Base-by-base conservation (phyloP, 2,113 vertebrate genomes). In the Noturus placidus region DNA sequence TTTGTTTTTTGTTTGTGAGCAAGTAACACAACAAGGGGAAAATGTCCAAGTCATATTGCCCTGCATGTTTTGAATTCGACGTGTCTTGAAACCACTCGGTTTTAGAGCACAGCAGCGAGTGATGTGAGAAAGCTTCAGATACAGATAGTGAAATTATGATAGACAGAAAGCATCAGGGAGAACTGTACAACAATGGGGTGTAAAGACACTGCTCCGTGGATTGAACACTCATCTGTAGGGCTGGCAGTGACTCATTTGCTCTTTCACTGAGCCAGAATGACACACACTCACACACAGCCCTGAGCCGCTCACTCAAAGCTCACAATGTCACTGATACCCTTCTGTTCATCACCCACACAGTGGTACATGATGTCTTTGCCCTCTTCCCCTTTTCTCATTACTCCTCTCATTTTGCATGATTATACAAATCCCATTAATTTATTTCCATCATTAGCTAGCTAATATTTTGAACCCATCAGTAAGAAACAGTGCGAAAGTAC, bases 261-360 rank as follows among this genome's bases (percentile, higher is more conserved):
- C 70, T 89, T 87, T 89, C 57, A 85, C 38, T 89, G 77, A 80
- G 87, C 63, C 87, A 72, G 85, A 84, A 88, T 90, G 87, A 90
- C 87, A 90, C 89, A 90, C 77, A 86, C 63, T 46, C 70, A 77
- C 87, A 76, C 81, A 83, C 69, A 77, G 25, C 42, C 59, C 70
- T 20, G 59, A 52, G 59, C 82, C 33, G 33, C 86, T 65, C 80
- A 77, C 72, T 82, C 86, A 69, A 80, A 77, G 19, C 86, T 63
- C n/a, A 54, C 69, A 69, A 77, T 25, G 67, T 82, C 77, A 30
- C 65, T 38, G 83, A 65, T 80, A 59, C 87, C 76, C 85, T 88
- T 87, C 89, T 77, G 76, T 76, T 88, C 67, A 52, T 86, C 82
- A 84, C 89, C 82, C 87, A 88, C 89, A 88, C 20, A 38, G 30